phyloP scores from a whole-genome alignment of 2,113 vertebrate genomes.

The Antigone vipio region DNA sequence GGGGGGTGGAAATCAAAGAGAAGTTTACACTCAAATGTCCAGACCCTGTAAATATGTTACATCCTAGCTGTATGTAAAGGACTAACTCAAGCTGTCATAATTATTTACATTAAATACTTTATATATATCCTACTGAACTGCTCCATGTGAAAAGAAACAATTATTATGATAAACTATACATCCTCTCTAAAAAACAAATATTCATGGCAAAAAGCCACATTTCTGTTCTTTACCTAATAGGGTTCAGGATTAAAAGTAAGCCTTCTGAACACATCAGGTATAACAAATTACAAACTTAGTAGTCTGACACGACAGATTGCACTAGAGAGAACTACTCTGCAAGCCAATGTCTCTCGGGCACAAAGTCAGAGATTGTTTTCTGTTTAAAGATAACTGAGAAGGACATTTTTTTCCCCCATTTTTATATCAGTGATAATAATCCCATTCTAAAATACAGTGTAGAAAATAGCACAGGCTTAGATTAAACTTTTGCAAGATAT shows the following conservation, averaged over 20 bases:
- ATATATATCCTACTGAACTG: background rate
- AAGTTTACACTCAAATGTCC: background rate
- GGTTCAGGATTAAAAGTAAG: background rate
- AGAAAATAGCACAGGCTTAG: background rate
- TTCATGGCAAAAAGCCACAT: background rate
- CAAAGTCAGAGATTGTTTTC: background rate
- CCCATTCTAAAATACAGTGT: background rate
- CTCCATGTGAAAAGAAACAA: background rate
- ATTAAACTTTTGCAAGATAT: background rate
- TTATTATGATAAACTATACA: background rate
- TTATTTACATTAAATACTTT: background rate
- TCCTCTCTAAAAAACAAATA: background rate
- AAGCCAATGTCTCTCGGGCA: background rate
- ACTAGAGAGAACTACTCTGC: background rate
- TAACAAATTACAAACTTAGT: background rate
- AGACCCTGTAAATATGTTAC: background rate
- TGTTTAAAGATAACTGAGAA: background rate
- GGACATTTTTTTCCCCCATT: background rate
- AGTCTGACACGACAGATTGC: background rate
- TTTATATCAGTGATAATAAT: background rate
- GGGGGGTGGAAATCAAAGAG: background rate
- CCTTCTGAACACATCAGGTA: background rate
- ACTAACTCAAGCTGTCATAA: background rate
- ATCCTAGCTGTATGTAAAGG: background rate
- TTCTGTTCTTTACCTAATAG: background rate